A percentile compares a stretch with the other conserved stretches of the same genome.
Evolutionary conservation across 2,113 vertebrate species (phyloP).

Genomic region (Aegithalos caudatus): DNA sequence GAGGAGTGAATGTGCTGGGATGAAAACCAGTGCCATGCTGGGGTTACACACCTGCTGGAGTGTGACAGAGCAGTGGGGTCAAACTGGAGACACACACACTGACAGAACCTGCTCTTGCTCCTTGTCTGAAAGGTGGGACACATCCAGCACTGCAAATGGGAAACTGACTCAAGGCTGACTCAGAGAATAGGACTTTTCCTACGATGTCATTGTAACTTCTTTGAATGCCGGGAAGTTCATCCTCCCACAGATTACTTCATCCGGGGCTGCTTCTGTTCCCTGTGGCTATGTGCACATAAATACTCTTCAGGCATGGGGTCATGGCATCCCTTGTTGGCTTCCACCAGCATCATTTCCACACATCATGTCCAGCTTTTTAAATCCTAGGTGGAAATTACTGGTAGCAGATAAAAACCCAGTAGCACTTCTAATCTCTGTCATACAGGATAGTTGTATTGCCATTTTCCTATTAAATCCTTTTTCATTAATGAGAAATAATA

Average conservation of each 20-base stretch:
- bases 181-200: neutral
- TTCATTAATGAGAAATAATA: neutral
- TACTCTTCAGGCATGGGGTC: neutral
- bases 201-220: neutral
- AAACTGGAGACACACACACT: neutral
- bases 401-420: neutral
- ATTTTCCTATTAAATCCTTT: neutral
- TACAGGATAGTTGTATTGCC: neutral
- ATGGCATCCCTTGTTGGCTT: neutral
- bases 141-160: neutral
- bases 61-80: neutral
- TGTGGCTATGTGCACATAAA: neutral
- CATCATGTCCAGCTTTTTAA: neutral
- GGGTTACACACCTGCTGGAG: neutral
- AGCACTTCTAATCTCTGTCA: neutral
- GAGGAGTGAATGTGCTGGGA: accelerated
- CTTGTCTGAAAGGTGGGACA: neutral
- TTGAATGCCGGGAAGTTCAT: neutral
- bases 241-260: slow-evolving; percentile 8
- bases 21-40: neutral
- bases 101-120: neutral
- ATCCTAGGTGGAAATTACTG: neutral
- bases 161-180: slow-evolving; percentile 30
- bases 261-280: neutral
- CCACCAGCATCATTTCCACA: neutral